phyloP scores from a whole-genome alignment of 2,888 invertebrate genomes.

The Idaea straminata region DNA sequence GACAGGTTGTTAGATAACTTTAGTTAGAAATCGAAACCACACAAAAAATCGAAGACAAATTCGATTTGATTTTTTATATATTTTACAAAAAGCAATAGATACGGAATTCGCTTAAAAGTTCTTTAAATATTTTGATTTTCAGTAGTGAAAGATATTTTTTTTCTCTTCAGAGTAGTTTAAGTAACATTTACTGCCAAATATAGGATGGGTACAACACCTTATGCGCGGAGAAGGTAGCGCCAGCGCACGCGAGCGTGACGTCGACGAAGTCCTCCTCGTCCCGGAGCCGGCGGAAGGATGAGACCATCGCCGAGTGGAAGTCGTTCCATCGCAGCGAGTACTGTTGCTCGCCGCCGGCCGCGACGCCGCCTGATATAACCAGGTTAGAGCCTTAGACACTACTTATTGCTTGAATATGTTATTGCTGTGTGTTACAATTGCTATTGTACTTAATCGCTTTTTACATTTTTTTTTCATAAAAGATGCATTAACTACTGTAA shows the following conservation, averaged over 20 bases:
- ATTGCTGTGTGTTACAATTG: not conserved
- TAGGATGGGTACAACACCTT: slow-evolving; percentile 72
- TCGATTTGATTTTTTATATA: not conserved
- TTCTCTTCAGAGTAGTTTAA: too few species aligned
- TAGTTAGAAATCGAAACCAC: slow-evolving; percentile 3
- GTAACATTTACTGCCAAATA: too few species aligned
- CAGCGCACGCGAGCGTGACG: slow-evolving; percentile 95
- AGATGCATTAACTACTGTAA: slow-evolving; percentile 12
- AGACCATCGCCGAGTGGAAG: slow-evolving; percentile 94
- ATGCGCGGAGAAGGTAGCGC: slow-evolving; percentile 93
- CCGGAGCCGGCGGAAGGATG: slow-evolving; percentile 92
- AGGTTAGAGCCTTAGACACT: slow-evolving; percentile 6
- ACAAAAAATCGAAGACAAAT: not conserved
- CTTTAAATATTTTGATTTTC: too few species aligned
- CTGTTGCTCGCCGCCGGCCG: slow-evolving; percentile 86
- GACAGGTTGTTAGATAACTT: slow-evolving; percentile 7
- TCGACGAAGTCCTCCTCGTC: slow-evolving; percentile 96
- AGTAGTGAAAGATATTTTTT: too few species aligned
- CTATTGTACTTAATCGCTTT: not conserved
- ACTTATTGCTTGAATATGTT: slow-evolving; percentile 21
- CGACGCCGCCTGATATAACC: slow-evolving; percentile 60
- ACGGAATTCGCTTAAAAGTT: too few species aligned
- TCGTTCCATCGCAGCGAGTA: slow-evolving; percentile 97
- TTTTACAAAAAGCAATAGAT: too few species aligned
- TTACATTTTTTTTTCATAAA: slow-evolving; percentile 3